Base-by-base conservation (phyloP, 53 echinoderm and acorn worm genomes). In the Henricia sp. region DNA sequence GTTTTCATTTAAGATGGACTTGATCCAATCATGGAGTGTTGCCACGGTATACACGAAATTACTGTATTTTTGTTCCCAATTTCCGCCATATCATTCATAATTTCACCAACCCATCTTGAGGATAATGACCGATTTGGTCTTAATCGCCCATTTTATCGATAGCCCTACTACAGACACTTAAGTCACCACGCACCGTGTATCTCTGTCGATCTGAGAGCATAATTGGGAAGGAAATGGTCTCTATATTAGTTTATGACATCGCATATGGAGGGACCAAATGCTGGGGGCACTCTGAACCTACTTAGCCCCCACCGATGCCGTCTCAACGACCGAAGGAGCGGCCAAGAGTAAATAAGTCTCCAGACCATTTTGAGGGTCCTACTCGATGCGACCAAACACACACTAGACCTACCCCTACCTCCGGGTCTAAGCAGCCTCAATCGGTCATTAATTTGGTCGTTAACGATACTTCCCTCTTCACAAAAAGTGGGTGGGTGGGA, bases 391-490 rank as follows among this genome's bases (percentile, higher is more conserved):
- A 16, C 37, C 76, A 76, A 76, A 42, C 30, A 59, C 76, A 76
- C 76, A 76, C 59, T 25, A 40, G 1, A 39, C 8, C 48, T 46
- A 8, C 48, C 48, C 14, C 14, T 10, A 42, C 24, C 76, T 17
- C 13, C 17, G 55, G 28, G 2, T 42, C 50, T 50, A 30, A 6
- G 53, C 53, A 73, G 54, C 35, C 73, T 20, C 29, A 27, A 58
- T 57, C 76, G 59, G 58, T 59, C 41, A 76, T 28, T 76, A 58
- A 40, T n/a, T n/a, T n/a, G n/a, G 14, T 43, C 76, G 76, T 59
- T 42, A 38, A 76, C 58, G 76, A 76, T 76, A 76, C 76, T 76
- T 76, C 76, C n/a, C n/a, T n/a, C n/a, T n/a, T n/a, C n/a, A n/a
- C n/a, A n/a, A n/a, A n/a, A n/a, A n/a, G n/a, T n/a, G n/a, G n/a